Percentiles rank a stretch among this genome's conserved stretches.
phyloP scores from a whole-genome alignment of 2,113 vertebrate species.

The Stercorarius parasiticus region DNA sequence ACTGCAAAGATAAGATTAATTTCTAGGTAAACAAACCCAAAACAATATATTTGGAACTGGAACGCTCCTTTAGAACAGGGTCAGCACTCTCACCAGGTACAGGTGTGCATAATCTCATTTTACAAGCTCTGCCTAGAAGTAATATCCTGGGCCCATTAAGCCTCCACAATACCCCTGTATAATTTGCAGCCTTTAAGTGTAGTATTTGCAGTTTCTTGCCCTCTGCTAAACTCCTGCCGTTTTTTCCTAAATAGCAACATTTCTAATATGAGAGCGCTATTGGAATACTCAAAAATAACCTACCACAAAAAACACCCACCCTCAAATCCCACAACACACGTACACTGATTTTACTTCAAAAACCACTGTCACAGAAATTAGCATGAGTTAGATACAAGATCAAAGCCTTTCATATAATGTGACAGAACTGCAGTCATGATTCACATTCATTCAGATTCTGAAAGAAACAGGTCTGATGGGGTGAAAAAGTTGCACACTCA shows the following conservation, averaged over 20 bases:
- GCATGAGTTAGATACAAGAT: constrained; percentile 1
- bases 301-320: background rate
- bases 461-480: background rate
- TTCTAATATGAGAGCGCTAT: background rate
- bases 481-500: background rate
- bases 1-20: background rate
- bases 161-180: background rate
- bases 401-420: background rate
- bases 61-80: background rate
- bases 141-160: background rate
- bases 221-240: background rate
- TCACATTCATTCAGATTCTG: background rate
- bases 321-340: background rate
- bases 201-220: background rate
- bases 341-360: background rate
- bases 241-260: background rate
- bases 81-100: background rate
- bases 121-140: background rate
- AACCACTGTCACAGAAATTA: background rate
- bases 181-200: background rate
- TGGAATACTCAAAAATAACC: background rate
- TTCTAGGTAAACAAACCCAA: background rate
- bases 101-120: background rate
- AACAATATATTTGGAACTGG: background rate
- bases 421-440: background rate